Percentiles rank a stretch among this genome's conserved stretches.
Conservation (phyloP, 1,140 invertebrate genomes). For the Tetramorium simillimum region DNA sequence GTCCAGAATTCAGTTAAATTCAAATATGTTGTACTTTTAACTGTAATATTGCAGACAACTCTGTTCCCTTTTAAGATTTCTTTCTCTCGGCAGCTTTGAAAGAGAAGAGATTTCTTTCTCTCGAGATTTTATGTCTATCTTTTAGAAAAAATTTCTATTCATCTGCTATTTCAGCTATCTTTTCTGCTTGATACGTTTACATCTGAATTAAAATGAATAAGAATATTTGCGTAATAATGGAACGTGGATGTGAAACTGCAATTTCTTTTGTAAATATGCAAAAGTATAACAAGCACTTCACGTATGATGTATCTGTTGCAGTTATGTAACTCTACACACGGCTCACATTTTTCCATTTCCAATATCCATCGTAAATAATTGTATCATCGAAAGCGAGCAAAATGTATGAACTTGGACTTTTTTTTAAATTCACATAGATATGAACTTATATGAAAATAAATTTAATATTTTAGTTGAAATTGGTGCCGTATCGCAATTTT, state of each 20-base stretch:
- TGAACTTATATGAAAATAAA: neutral
- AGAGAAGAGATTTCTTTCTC: conserved; percentile 6
- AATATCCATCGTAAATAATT: conserved; percentile 48
- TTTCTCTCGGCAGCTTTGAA: neutral
- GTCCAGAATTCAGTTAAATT: conserved; percentile 1
- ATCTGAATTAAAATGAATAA: conserved; percentile 48
- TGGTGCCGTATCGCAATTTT: neutral
- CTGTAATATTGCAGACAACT: neutral
- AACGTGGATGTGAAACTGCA: conserved; percentile 36
- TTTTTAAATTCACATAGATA: conserved; percentile 3
- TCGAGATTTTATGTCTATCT: neutral
- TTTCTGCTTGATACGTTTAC: neutral
- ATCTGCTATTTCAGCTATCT: neutral
- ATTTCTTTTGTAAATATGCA: conserved; percentile 30
- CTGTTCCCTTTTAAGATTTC: conserved; percentile 9
- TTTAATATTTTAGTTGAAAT: neutral
- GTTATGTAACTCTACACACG: conserved; percentile 25
- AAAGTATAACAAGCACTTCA: neutral
- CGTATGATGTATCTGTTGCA: neutral
- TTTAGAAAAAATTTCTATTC: conserved; percentile 21
- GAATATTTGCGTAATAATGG: conserved; percentile 55
- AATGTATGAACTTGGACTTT: conserved; percentile 15
- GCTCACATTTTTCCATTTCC: conserved; percentile 43
- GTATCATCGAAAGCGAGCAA: conserved; percentile 13
- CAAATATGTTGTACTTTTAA: conserved; percentile 30